Conservation (phyloP, 2,888 invertebrate species). For the Meganola albula region DNA sequence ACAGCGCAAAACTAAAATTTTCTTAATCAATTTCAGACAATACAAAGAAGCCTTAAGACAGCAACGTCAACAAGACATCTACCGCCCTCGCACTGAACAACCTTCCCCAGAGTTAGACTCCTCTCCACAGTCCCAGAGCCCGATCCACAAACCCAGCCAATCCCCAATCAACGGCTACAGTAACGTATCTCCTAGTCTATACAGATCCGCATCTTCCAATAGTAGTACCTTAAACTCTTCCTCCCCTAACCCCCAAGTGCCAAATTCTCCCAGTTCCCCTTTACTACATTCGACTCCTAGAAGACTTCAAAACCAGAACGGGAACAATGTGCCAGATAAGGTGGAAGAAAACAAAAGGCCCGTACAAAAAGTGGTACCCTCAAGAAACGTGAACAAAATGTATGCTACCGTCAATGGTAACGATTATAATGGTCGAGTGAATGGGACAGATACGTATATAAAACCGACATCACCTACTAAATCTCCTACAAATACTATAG, state of each 20-base stretch:
- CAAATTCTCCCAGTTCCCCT: constrained; percentile 70
- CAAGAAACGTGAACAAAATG: constrained; percentile 79
- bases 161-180: constrained; percentile 74
- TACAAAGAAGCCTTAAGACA: constrained; percentile 93
- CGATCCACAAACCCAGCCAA: constrained; percentile 65
- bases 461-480: constrained; percentile 83
- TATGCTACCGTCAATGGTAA: constrained; percentile 74
- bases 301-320: constrained; percentile 49
- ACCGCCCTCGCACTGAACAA: constrained; percentile 81
- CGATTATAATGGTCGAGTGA: constrained; percentile 47
- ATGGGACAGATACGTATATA: constrained; percentile 71
- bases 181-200: constrained; percentile 74
- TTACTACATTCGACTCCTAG: constrained; percentile 70
- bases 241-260: constrained; percentile 56
- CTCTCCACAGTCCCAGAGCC: constrained; percentile 63
- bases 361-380: constrained; percentile 88
- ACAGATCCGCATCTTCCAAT: constrained; percentile 56
- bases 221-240: constrained; percentile 33
- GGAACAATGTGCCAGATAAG: constrained; percentile 55
- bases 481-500: constrained; percentile 77
- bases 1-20: constrained; percentile 7
- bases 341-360: constrained; percentile 80
- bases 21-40: constrained; percentile 87
- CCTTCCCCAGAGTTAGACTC: constrained; percentile 76
- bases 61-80: constrained; percentile 89